Conservation (phyloP, 2,113 vertebrate genomes). For the Leptosomus discolor region DNA sequence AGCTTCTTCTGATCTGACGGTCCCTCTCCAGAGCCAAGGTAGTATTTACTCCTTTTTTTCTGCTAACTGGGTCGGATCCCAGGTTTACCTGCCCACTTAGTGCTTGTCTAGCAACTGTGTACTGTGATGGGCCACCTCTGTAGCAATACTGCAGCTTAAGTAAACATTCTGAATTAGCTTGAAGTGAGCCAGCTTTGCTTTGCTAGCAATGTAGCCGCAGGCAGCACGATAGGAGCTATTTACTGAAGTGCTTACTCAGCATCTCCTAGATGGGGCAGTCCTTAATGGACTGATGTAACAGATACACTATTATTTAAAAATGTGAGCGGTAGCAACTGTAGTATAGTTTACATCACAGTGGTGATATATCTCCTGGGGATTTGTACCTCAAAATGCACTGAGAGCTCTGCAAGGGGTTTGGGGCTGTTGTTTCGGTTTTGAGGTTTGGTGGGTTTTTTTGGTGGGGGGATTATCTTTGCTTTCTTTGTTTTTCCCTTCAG, state of each 20-base stretch:
- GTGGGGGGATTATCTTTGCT: background rate
- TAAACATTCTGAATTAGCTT: background rate
- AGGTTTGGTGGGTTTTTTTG: background rate
- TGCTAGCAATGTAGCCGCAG: fast-evolving
- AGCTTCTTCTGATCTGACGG: background rate
- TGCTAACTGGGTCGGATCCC: fast-evolving
- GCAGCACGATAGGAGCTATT: background rate
- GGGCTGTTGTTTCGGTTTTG: background rate
- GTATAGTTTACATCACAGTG: background rate
- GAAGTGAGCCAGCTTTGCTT: background rate
- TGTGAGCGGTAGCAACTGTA: background rate
- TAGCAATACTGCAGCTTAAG: background rate
- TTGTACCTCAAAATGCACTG: background rate
- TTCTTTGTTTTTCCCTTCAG: background rate
- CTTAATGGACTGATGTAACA: background rate
- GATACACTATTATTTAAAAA: background rate
- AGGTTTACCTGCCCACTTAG: background rate
- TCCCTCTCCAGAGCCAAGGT: background rate
- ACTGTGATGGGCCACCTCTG: background rate
- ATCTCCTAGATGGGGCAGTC: background rate
- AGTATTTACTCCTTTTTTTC: background rate
- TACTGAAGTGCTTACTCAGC: background rate
- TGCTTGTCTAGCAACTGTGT: background rate
- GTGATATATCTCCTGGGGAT: background rate
- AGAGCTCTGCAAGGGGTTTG: background rate